Base-by-base conservation (phyloP, 2,888 invertebrate genomes). In the Papilio demoleus region DNA sequence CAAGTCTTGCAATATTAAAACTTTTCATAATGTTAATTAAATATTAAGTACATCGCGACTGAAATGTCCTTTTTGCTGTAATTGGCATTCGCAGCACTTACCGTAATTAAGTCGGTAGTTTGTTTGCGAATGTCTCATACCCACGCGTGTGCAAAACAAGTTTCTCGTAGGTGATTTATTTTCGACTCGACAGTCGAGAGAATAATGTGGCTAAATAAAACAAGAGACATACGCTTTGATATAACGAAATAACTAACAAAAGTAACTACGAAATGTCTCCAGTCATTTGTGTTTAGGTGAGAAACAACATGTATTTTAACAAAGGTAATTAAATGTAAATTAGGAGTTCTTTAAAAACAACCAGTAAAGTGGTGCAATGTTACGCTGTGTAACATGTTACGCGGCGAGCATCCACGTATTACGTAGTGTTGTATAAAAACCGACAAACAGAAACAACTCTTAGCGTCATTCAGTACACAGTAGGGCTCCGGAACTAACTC, bases 211-310 rank as follows among this genome's bases (percentile, higher is more conserved):
- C 77, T 75, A 75, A 78, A 75, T 78, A 73, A 81, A 78, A 71
- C 62, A 70, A 72, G 58, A 68, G 56, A 8, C 22, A 70, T 53
- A 68, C 27, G 27, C 83, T 83, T 83, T 83, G 83, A 83, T 83
- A 80, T 73, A 70, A 65, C 66, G 69, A 77, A 76, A 76, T 68
- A 78, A 81, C 74, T 72, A 73, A 80, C 78, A 81, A 82, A 80
- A 82, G 75, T 69, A 76, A 70, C 75, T 65, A 67, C 75, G 67
- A 74, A 73, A 71, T 68, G 71, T 71, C 58, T 68, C 34, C 36
- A 58, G 68, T 67, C 50, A 53, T 40, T 50, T 67, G n/a, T 36
- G 14, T n/a, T 22, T 47, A 58, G 45, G 27, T 5, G 14, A 50
- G 4, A 59, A 19, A 36, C 19, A 11, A 40, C 50, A 50, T 12